Evolutionary conservation across 1,140 invertebrate species (phyloP), one percentile per base, ranked within the genome.

Genomic region (Tribolium castaneum): DNA sequence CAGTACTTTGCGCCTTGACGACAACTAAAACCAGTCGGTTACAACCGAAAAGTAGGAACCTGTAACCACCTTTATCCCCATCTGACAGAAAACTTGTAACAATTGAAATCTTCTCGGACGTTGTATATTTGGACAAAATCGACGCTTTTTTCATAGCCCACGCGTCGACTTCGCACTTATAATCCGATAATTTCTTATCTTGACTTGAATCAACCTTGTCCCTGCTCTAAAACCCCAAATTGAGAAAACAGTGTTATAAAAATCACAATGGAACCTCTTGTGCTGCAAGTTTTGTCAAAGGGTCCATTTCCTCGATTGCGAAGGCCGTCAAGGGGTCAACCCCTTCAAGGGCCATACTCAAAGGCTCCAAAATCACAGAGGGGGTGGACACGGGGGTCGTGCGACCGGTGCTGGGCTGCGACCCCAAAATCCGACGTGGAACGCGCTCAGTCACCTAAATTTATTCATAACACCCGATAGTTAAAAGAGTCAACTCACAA

Each of bases 61-160:
- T 12, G 12, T 66, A 56, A 35, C 80, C 88, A 95, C 94, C 91
- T 92, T 94, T 94, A 86, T 96, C 94, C 79, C 92, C 92, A 50
- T 93, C 92, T 52, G 93, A 91, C 30, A 97, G 87, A 85, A 96
- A 97, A 87, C 95, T 97, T 19, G 95, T 96, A 6, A 94, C 91
- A 80, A 98, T 96, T 4, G 95, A 94, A 52, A 98, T 87, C 86
- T 96, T 97, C 87, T 97, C 96, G 22, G 94, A 95, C 59, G 97
- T 98, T 45, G 96, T 98, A 82, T 94, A 98, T 87, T 95, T 95
- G 78, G 91, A 93, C 3, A 98, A 88, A 83, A 98, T 97, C 4
- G 87, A 87, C 78, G 89, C 85, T 82, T 93, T 92, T 80, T 93
- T 92, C 3, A 88, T 84, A 80, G 87, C 90, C 96, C 96, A 98